Evolutionary conservation across 2,888 invertebrate genomes (phyloP), one percentile per base, ranked within the genome.

Genomic region (Busseola fusca): DNA sequence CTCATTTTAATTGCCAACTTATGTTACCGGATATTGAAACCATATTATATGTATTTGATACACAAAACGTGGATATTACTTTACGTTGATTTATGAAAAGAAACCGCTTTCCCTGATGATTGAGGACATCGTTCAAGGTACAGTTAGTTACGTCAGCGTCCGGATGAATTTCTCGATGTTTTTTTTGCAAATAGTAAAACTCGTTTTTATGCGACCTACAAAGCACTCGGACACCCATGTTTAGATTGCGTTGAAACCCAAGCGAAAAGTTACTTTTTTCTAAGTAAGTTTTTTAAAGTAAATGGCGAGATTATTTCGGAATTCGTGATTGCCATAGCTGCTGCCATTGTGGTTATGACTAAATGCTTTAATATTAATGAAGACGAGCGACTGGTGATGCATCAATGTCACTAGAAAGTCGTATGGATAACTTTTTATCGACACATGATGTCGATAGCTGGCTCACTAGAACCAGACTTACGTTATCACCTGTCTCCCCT

Each of bases 341-440:
- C 45, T 71, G 60, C 69, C 62, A 73, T 74, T 74, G 67, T 71
- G 76, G 64, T 54, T 63, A 66, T 75, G 75, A 79, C 76, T 70
- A 62, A 79, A 52, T 72, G 74, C 59, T 74, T 64, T 72, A 77
- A 76, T 77, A 81, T 78, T 74, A 69, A 80, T 67, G 76, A 54
- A 75, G 78, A 83, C 74, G 72, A 78, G 77, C 42, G 66, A 69
- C 77, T 76, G 72, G 68, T 82, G 87, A 87, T 86, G 82, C 87
- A 90, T 89, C 86, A 88, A 86, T 90, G 89, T 83, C 82, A 77
- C 78, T 93, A 94, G 95, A 94, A 95, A 94, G 94, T 91, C 80
- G 89, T 84, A 80, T 86, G 82, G 83, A 87, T 89, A 82, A 87
- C 86, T 92, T 93, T 93, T 92, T 92, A 91, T 89, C 86, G 81